Evolutionary conservation across 2,113 vertebrate genomes (phyloP).

Genomic region (Macheiramphus alcinus): DNA sequence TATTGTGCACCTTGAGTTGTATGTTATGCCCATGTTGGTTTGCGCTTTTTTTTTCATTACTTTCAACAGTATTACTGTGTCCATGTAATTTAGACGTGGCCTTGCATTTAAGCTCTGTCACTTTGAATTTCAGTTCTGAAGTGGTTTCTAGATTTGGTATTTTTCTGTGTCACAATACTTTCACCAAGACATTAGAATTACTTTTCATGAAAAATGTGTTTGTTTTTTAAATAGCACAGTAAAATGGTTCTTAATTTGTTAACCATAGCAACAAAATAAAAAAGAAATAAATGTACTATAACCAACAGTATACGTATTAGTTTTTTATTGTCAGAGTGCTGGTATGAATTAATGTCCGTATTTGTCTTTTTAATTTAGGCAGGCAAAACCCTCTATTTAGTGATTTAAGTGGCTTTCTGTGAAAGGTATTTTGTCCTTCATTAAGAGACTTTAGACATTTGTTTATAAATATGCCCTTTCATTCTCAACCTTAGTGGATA

Average conservation of each 20-base stretch:
- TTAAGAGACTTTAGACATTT: neutral
- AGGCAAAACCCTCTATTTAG: neutral
- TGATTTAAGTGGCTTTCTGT: neutral
- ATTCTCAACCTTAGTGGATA: neutral
- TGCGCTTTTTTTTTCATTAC: neutral
- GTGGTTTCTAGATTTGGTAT: neutral
- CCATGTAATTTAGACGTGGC: neutral
- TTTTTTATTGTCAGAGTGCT: neutral
- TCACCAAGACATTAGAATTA: neutral
- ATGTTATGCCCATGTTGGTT: neutral
- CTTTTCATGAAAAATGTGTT: neutral
- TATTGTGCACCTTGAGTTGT: neutral
- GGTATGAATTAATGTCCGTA: neutral
- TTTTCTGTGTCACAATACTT: neutral
- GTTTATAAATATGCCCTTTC: neutral
- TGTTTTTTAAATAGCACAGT: neutral
- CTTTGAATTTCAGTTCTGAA: neutral
- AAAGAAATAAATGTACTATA: neutral
- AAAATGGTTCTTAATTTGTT: neutral
- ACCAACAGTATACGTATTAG: neutral
- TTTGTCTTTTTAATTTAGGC: neutral
- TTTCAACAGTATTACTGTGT: neutral
- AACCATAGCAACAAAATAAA: neutral
- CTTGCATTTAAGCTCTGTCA: neutral
- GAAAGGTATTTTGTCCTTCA: neutral